These are phyloP conservation scores for Campylorhamphus procurvoides DNA, from an alignment of 2,113 vertebrate species.

Conservation along the genomic window DNA sequence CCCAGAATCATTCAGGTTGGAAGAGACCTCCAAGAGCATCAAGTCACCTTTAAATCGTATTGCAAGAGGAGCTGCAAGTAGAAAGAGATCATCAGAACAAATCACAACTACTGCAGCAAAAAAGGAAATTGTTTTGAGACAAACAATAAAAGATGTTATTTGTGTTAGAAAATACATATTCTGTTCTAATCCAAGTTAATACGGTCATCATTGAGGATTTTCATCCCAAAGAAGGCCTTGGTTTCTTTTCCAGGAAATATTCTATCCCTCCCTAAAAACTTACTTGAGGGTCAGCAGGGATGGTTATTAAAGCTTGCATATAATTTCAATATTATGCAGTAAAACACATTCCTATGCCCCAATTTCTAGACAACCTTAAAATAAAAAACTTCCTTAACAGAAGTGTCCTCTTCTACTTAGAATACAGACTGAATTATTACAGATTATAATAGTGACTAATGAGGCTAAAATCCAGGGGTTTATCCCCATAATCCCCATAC, in stretches of 20 bases:
- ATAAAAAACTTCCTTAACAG: neutral
- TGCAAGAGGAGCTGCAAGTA: neutral
- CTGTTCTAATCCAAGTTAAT: neutral
- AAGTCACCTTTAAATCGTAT: neutral
- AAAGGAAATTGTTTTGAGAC: neutral
- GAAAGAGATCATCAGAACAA: neutral
- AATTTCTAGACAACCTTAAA: neutral
- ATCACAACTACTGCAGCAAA: neutral
- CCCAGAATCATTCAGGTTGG: neutral
- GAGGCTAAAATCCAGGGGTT: neutral
- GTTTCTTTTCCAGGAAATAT: neutral
- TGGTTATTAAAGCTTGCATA: neutral
- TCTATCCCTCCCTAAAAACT: neutral
- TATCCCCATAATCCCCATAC: neutral
- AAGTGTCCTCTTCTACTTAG: neutral
- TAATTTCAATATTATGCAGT: neutral
- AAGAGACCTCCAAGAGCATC: neutral
- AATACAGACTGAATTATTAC: neutral
- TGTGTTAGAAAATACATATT: neutral
- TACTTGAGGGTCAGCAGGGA: neutral
- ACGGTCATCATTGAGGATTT: neutral
- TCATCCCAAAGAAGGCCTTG: neutral
- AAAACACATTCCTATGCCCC: neutral
- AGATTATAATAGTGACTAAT: neutral
- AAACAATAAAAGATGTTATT: neutral